Evolutionary conservation across 2,113 vertebrate genomes (phyloP).

Genomic region (Chionodraco myersi): DNA sequence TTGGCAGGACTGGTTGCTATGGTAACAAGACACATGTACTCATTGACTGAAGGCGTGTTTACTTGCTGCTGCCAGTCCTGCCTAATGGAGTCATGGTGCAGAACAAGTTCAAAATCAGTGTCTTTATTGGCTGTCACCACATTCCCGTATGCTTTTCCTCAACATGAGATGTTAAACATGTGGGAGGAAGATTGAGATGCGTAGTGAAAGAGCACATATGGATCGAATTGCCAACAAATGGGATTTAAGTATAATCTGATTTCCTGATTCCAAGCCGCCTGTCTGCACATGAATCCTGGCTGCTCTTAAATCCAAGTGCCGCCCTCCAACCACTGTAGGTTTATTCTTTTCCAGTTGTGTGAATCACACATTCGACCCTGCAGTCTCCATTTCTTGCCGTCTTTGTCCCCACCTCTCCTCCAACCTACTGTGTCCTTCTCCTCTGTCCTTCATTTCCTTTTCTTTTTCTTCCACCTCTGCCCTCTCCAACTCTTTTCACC

Average conservation of each 20-base stretch:
- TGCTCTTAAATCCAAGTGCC: background rate
- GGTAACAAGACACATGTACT: slow-evolving; percentile 34
- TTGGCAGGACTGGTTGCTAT: slow-evolving; percentile 17
- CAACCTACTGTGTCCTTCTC: background rate
- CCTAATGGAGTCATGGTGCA: slow-evolving; percentile 3
- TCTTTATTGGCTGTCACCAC: slow-evolving; percentile 34
- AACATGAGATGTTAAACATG: slow-evolving; percentile 31
- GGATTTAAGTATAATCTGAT: slow-evolving; percentile 12
- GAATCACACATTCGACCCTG: slow-evolving; percentile 22
- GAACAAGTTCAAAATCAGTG: slow-evolving; percentile 35
- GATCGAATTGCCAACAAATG: slow-evolving; percentile 16
- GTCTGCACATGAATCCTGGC: background rate
- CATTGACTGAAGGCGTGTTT: background rate
- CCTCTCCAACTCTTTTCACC: slow-evolving; percentile 7
- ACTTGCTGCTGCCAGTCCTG: background rate
- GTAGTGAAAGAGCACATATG: background rate
- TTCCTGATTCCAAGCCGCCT: slow-evolving; percentile 17
- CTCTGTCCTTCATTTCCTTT: slow-evolving; percentile 31
- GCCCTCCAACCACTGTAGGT: rapidly evolving
- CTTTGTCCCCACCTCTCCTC: slow-evolving; percentile 28
- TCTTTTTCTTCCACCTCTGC: slow-evolving; percentile 11
- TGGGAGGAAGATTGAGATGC: background rate
- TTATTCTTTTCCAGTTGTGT: slow-evolving; percentile 6
- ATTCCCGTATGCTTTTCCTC: slow-evolving; percentile 23
- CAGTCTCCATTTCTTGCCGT: slow-evolving; percentile 4